Evolutionary conservation across 2,113 vertebrate genomes (phyloP).

Genomic region (Theristicus caerulescens): DNA sequence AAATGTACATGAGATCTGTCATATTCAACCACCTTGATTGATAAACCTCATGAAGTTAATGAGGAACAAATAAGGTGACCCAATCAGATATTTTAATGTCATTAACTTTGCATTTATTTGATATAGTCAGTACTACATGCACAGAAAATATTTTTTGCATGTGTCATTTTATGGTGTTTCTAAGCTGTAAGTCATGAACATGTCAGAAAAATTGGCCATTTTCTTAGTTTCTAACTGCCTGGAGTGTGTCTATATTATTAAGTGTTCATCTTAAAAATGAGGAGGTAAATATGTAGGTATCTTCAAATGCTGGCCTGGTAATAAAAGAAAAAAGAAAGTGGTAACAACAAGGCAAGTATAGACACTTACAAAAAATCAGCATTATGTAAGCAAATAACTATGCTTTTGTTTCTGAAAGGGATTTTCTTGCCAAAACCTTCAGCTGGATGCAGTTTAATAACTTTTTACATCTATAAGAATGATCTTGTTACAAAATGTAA

Average conservation of each 20-base stretch:
- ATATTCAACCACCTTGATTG: not conserved
- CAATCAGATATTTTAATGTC: not conserved
- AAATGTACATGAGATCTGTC: not conserved
- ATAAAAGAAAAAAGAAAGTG: not conserved
- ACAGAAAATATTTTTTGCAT: not conserved
- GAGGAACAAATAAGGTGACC: not conserved
- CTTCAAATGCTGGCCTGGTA: not conserved
- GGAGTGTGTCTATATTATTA: not conserved
- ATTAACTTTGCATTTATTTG: not conserved
- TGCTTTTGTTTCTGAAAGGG: not conserved
- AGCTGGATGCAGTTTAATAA: not conserved
- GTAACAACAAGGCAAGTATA: not conserved
- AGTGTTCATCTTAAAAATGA: not conserved
- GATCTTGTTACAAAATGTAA: not conserved
- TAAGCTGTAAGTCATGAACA: not conserved
- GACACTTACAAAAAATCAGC: not conserved
- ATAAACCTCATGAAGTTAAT: not conserved
- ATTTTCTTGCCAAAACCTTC: conserved; percentile 9
- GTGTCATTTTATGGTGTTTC: not conserved
- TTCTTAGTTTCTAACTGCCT: conserved; percentile 7
- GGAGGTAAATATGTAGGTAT: not conserved
- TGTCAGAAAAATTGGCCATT: not conserved
- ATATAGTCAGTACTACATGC: not conserved
- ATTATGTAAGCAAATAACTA: not conserved
- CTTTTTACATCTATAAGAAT: not conserved